Percentiles rank a stretch among this genome's conserved stretches.
Conservation (phyloP, 1,140 invertebrate species). For the Teleogryllus occipitalis region DNA sequence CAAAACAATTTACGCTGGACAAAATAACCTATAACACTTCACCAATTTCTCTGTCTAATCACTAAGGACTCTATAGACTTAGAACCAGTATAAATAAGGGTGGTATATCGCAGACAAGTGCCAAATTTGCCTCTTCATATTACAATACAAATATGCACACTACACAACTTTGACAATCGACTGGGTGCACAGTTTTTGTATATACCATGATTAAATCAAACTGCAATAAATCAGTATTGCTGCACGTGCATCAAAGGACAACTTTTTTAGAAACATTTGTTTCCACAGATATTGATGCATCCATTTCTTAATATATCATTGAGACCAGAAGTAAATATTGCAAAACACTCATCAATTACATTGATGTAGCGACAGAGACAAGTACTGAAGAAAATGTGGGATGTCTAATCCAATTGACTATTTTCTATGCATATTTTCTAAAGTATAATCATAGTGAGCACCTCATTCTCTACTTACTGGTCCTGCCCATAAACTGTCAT, state of each 20-base stretch:
- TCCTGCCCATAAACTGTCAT: constrained; percentile 16
- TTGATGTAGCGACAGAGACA: constrained; percentile 14
- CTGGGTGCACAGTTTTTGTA: background rate
- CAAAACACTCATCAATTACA: constrained; percentile 15
- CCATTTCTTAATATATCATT: background rate
- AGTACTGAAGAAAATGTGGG: background rate
- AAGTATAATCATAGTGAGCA: constrained; percentile 12
- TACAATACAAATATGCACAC: constrained; percentile 1
- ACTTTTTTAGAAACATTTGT: background rate
- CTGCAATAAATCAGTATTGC: background rate
- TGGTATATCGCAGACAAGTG: background rate
- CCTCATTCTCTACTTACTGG: constrained; percentile 9
- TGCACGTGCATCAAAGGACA: background rate
- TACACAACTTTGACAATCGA: background rate
- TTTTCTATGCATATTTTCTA: background rate
- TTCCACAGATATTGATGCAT: background rate
- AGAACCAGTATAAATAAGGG: background rate
- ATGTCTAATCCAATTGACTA: constrained; percentile 1
- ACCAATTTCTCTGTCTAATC: background rate
- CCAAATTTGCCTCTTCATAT: background rate
- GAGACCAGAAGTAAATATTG: constrained; percentile 13
- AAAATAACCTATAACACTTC: background rate
- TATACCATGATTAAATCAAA: background rate
- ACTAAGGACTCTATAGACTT: background rate
- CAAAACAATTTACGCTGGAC: background rate